Evolutionary conservation across 2,888 invertebrate genomes (phyloP), one percentile per base, ranked within the genome.

Genomic region (Linnaemya tessellans): DNA sequence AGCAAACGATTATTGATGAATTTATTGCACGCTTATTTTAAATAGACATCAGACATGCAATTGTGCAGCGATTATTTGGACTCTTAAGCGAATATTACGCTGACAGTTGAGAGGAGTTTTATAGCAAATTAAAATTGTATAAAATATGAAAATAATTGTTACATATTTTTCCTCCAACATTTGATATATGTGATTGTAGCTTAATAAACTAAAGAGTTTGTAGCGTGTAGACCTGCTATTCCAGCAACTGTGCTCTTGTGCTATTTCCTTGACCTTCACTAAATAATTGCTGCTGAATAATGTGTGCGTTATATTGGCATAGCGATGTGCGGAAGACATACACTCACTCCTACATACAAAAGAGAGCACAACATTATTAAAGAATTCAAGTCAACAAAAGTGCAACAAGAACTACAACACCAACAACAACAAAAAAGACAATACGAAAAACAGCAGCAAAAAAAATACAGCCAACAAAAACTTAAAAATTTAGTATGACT

Each of bases 381-480:
- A 68, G 35, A 74, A 60, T 62, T 84, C 30, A 49, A 75, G 54
- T 58, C 64, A 70, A 67, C 67, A 80, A 54, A 68, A 67, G 46
- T 73, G 67, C 56, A 84, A 46, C 67, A 73, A 41, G n/a, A 56
- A 13, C 13, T n/a, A n/a, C n/a, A n/a, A n/a, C n/a, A n/a, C n/a
- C n/a, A n/a, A 60, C 3, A 30, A 30, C 2, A 30, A 30, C 2
- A 30, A 5, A 30, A 30, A 30, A 30, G 5, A 5, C 30, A 30
- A 30, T 5, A 30, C 2, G 30, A 30, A 30, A 30, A 25, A 70
- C 1, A 20, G 22, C 0, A 30, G 64, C 13, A 56, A 18, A 43
- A 70, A 15, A 65, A 38, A 25, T n/a, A 49, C 18, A n/a, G 22
- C 13, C 35, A 70, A 51, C 49, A 43, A 58, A 68, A 38, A 41